Evolutionary conservation across 2,797 vertebrate genomes (phyloP).

Genomic region (Echiichthys vipera): DNA sequence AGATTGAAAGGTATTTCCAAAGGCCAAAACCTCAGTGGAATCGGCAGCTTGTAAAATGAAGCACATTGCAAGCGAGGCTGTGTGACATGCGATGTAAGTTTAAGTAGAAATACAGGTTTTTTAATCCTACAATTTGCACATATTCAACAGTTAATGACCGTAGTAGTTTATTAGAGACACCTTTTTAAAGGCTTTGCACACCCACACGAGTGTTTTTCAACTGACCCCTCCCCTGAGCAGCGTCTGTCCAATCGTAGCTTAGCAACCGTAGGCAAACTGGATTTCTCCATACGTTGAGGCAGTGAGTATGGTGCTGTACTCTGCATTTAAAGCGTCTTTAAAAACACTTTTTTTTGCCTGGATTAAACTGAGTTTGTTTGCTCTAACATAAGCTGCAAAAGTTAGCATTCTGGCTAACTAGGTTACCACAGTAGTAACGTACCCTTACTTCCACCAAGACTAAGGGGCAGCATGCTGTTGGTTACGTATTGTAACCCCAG

Average conservation of each 20-base stretch:
- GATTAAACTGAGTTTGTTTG: background rate
- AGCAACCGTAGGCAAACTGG: background rate
- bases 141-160: background rate
- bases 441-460: background rate
- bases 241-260: conserved; percentile 3
- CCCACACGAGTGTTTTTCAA: background rate
- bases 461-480: background rate
- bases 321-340: background rate
- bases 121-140: conserved; percentile 3
- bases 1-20: conserved; percentile 38
- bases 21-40: conserved; percentile 34
- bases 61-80: background rate
- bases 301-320: background rate
- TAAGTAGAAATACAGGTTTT: background rate
- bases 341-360: background rate
- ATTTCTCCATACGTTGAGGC: background rate
- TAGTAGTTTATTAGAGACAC: background rate
- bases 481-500: no score
- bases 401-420: background rate
- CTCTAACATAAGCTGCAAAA: background rate
- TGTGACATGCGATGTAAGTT: background rate
- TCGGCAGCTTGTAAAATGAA: conserved; percentile 34
- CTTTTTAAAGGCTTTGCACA: background rate
- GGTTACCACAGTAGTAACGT: no score
- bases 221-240: background rate